Base-by-base conservation (phyloP, 2,888 invertebrate species). In the Leptinotarsa peninsularis region DNA sequence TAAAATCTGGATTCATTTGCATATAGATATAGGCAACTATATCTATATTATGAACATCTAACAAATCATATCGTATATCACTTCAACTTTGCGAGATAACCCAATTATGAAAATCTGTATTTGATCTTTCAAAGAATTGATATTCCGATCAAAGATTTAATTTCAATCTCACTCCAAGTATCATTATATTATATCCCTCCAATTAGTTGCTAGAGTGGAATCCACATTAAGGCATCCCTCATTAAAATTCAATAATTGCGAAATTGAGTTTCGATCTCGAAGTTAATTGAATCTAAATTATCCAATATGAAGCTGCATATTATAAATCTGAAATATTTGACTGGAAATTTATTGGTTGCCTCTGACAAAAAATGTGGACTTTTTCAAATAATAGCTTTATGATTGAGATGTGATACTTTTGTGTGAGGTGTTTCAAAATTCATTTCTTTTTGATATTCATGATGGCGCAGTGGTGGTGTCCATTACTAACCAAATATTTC, bases 211-310 rank as follows among this genome's bases (percentile, higher is more conserved):
- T 54, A 18, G 54, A 54, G n/a, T 54, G 13, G 54, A 54, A 27
- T 60, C 27, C 15, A 60, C 27, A 21, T 60, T 17, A 5, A 60
- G 60, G 17, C 23, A 23, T 21, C 60, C 4, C 60, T 60, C 60
- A 54, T 54, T 54, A 27, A 60, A 27, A 60, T 60, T 60, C 27
- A 23, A 60, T 60, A 60, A 60, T 60, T 60, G 23, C 27, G 23
- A 60, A 60, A 60, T 60, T 27, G 60, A 27, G 27, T 60, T 60
- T 21, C 23, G 3, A 60, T 4, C 23, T 60, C 60, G 4, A 15
- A 60, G 27, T 23, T 23, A 23, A 60, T 60, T 27, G 0, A 17
- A 60, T 21, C 14, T 27, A 60, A 60, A 27, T 21, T 1, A 23
- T 60, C 27, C 27, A 27, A 60, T 27, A 60, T 60, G 15, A 23